These are phyloP conservation scores for Arvicanthis niloticus DNA, from an alignment of 2,113 vertebrate species.

Conservation along the genomic window DNA sequence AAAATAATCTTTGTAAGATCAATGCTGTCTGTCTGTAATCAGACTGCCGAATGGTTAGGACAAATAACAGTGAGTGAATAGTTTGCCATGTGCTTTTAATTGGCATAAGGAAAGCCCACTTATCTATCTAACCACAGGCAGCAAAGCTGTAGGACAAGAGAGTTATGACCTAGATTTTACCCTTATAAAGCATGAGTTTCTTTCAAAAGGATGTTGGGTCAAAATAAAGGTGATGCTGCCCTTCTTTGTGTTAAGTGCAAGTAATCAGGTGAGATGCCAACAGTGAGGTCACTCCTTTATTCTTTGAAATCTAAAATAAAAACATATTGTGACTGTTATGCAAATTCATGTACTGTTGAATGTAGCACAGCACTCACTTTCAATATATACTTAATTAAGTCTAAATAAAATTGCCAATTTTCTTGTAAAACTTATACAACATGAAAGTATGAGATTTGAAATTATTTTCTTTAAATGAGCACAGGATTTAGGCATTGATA, in stretches of 20 bases:
- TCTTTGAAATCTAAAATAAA: not conserved
- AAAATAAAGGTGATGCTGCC: not conserved
- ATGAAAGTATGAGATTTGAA: not conserved
- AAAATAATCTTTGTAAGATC: not conserved
- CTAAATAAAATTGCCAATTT: not conserved
- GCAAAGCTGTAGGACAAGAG: not conserved
- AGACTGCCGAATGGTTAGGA: not conserved
- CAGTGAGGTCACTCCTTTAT: not conserved
- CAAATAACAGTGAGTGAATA: not conserved
- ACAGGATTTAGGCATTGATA: not conserved
- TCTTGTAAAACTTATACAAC: not conserved
- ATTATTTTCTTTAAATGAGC: slow-evolving; percentile 3
- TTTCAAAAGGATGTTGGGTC: not conserved
- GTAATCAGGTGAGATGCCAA: not conserved
- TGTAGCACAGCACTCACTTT: not conserved
- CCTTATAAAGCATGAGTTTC: not conserved
- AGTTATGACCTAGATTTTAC: not conserved
- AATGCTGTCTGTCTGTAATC: not conserved
- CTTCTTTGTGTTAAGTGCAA: not conserved
- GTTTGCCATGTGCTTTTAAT: not conserved
- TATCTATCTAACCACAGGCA: not conserved
- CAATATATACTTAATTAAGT: not conserved
- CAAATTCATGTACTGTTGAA: not conserved
- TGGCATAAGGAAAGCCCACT: not conserved
- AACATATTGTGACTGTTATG: not conserved